Conservation (phyloP, 1,140 invertebrate genomes). For the Saxidomus purpurata region DNA sequence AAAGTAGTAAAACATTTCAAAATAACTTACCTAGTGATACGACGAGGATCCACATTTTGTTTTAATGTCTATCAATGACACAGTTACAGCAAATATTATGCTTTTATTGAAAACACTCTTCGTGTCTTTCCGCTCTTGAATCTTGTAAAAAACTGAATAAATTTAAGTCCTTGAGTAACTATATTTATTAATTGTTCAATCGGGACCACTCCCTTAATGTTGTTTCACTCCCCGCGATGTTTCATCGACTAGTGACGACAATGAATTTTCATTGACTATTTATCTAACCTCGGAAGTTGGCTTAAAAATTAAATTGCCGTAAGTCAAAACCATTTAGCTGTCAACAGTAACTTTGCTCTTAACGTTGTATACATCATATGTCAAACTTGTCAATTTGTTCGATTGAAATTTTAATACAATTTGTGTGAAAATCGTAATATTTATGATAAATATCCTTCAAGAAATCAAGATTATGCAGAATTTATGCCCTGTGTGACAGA, state of each 20-base stretch:
- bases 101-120: background rate
- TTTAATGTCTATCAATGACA: background rate
- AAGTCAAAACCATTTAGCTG: background rate
- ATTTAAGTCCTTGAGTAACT: background rate
- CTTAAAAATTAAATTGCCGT: slow-evolving; percentile 12
- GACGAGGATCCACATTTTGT: slow-evolving; percentile 19
- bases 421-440: slow-evolving; percentile 13
- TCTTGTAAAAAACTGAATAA: background rate
- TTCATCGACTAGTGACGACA: slow-evolving; percentile 34
- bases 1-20: no score
- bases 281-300: slow-evolving; percentile 22
- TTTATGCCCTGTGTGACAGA: slow-evolving; percentile 26
- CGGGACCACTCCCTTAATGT: background rate
- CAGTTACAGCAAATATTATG: background rate
- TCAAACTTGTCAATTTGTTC: slow-evolving; percentile 24
- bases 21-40: slow-evolving; percentile 15
- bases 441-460: background rate
- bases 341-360: background rate
- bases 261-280: background rate
- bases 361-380: slow-evolving; percentile 5
- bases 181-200: background rate
- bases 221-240: slow-evolving; percentile 30
- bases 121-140: background rate
- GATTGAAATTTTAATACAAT: slow-evolving; percentile 4
- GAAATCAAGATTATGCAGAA: slow-evolving; percentile 8